A percentile compares a stretch with the other conserved stretches of the same genome.
Evolutionary conservation across 2,888 invertebrate species (phyloP).

Genomic region (Hylaea fasciaria): DNA sequence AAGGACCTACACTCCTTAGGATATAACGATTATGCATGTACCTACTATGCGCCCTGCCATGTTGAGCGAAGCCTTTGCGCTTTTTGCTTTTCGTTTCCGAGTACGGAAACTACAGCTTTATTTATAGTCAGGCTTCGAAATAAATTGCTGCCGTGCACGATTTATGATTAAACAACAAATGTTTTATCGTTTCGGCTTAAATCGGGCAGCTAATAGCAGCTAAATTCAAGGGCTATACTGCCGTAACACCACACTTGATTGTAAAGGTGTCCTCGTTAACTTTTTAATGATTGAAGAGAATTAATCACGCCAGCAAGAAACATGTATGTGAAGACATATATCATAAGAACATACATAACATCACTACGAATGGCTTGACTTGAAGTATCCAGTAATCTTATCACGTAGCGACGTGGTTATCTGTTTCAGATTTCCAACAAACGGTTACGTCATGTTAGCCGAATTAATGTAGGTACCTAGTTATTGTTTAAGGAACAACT

Average conservation of each 20-base stretch:
- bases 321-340: too few relatives aligned
- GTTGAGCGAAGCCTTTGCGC: constrained; percentile 30
- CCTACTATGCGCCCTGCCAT: neutral
- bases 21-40: too few relatives aligned
- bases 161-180: constrained; percentile 40
- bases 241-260: neutral
- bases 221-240: too few relatives aligned
- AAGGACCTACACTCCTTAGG: too few relatives aligned
- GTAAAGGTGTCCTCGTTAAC: neutral
- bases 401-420: constrained; percentile 47
- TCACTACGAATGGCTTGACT: neutral
- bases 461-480: constrained; percentile 32
- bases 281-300: neutral
- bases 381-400: constrained; percentile 45
- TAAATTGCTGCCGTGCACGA: constrained; percentile 43
- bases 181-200: constrained; percentile 30
- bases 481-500: constrained; percentile 45
- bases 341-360: neutral
- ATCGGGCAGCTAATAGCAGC: constrained; percentile 17
- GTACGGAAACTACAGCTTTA: constrained; percentile 53
- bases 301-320: too few relatives aligned
- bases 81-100: constrained; percentile 44
- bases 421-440: constrained; percentile 45
- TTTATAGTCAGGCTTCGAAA: constrained; percentile 55
- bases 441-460: constrained; percentile 51